A percentile compares a stretch with the other conserved stretches of the same genome.
These are phyloP conservation scores for Zygothrica quintamaculata DNA, from an alignment of 2,888 invertebrate genomes.

Conservation along the genomic window DNA sequence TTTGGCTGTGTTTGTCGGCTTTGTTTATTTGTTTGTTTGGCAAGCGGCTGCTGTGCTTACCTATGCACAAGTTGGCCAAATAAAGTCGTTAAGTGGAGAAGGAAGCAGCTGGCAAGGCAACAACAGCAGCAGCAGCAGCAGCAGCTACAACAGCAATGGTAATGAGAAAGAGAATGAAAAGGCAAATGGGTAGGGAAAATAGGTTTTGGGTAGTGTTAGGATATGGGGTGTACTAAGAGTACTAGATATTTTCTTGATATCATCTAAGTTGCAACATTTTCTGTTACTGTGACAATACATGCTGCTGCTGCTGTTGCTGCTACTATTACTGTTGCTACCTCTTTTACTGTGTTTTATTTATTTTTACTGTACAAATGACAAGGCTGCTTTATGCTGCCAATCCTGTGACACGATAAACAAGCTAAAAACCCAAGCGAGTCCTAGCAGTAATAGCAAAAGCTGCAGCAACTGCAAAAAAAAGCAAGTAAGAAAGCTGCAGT, in stretches of 20 bases:
- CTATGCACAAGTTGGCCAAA: slow-evolving; percentile 74
- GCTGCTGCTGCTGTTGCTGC: slow-evolving; percentile 10
- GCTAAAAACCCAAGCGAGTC: slow-evolving; percentile 50
- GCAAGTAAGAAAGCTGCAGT: too few relatives aligned
- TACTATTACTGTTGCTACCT: slow-evolving; percentile 2
- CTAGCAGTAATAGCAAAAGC: slow-evolving; percentile 5
- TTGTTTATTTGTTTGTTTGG: slow-evolving; percentile 26
- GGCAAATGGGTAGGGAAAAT: not conserved
- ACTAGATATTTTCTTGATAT: slow-evolving; percentile 60
- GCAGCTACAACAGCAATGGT: too few relatives aligned
- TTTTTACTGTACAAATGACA: slow-evolving; percentile 66
- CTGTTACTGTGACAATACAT: slow-evolving; percentile 27
- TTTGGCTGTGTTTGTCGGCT: slow-evolving; percentile 34
- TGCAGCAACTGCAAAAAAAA: too few relatives aligned
- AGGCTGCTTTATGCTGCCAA: slow-evolving; percentile 77
- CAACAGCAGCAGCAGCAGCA: slow-evolving; percentile 19
- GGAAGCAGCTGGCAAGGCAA: slow-evolving; percentile 39
- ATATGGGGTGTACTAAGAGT: slow-evolving; percentile 7
- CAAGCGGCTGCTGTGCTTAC: slow-evolving; percentile 60
- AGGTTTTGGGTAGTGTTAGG: too few relatives aligned
- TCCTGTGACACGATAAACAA: slow-evolving; percentile 76
- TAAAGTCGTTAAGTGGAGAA: slow-evolving; percentile 68
- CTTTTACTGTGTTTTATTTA: slow-evolving; percentile 46
- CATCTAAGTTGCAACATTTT: slow-evolving; percentile 57
- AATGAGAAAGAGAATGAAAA: too few relatives aligned